Conservation (phyloP, 2,888 invertebrate genomes). For the Mechanitis mazaeus region DNA sequence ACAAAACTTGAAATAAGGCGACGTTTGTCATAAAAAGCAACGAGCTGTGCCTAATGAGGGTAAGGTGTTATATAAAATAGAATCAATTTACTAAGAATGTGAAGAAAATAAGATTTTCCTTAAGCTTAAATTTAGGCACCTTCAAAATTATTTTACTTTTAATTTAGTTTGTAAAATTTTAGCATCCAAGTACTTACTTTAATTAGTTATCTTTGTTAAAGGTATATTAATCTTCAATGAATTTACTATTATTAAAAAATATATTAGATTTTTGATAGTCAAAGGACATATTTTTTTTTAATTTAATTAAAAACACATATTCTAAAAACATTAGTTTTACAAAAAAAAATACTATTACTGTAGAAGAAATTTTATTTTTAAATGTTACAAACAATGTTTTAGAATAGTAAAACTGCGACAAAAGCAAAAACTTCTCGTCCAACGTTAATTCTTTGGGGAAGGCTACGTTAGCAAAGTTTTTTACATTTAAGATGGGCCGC, state of each 20-base stretch:
- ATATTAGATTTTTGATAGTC: too few relatives aligned
- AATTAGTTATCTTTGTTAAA: background rate
- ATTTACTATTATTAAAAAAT: background rate
- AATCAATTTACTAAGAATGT: slow-evolving; percentile 27
- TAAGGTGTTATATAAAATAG: slow-evolving; percentile 42
- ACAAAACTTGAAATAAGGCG: slow-evolving; percentile 28
- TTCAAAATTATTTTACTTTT: slow-evolving; percentile 8
- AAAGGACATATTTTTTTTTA: background rate
- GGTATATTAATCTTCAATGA: background rate
- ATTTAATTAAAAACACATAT: background rate
- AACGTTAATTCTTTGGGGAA: background rate
- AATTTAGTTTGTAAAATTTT: slow-evolving; percentile 1
- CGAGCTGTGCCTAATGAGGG: slow-evolving; percentile 51
- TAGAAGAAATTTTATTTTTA: background rate
- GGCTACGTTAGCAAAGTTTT: slow-evolving; percentile 16
- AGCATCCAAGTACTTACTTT: slow-evolving; percentile 2
- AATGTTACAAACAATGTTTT: too few relatives aligned
- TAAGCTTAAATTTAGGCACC: slow-evolving; percentile 10
- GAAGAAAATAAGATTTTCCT: slow-evolving; percentile 13
- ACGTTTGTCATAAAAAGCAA: slow-evolving; percentile 51
- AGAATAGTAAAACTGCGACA: background rate
- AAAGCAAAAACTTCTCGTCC: too few relatives aligned
- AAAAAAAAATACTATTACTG: background rate
- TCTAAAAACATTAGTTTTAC: background rate
- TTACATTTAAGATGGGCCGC: slow-evolving; percentile 20